A percentile compares a stretch with the other conserved stretches of the same genome.
These are phyloP conservation scores for Pristionchus fissidentatus DNA, from an alignment of 2,888 invertebrate species.

Conservation along the genomic window DNA sequence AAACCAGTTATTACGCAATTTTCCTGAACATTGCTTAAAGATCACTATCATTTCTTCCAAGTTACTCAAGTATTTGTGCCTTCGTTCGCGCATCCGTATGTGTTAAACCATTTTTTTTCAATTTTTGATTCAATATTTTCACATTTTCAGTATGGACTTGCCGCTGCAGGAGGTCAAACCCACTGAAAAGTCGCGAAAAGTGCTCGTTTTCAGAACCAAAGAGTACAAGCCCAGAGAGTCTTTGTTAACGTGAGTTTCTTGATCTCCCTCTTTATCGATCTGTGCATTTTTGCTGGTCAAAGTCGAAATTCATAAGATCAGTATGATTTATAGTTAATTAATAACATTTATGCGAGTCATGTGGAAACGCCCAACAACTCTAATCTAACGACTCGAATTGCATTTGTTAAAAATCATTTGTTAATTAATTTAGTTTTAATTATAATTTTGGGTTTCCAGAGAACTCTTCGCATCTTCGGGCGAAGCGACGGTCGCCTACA, in stretches of 20 bases:
- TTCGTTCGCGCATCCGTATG: neutral
- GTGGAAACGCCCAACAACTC: too few species aligned
- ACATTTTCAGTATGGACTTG: neutral
- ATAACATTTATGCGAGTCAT: too few species aligned
- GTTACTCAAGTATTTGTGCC: neutral
- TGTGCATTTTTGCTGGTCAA: neutral
- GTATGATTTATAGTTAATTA: too few species aligned
- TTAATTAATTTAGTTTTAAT: too few species aligned
- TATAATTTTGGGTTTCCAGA: neutral
- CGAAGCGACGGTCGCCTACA: constrained; percentile 67
- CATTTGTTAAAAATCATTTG: too few species aligned
- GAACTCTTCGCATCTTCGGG: constrained; percentile 55
- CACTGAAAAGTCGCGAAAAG: neutral
- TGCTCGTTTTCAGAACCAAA: constrained; percentile 63
- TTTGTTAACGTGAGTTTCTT: constrained; percentile 62
- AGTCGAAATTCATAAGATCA: neutral
- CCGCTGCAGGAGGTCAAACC: constrained; percentile 4
- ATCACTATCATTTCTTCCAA: too few species aligned
- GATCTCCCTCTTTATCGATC: neutral
- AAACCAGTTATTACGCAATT: neutral
- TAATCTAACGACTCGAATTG: too few species aligned
- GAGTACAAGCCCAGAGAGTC: constrained; percentile 64
- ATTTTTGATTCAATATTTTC: neutral
- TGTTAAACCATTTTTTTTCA: neutral
- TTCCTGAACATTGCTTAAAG: too few species aligned